These are phyloP conservation scores for Brachirus orientalis DNA, from an alignment of 2,113 vertebrate species.

Conservation along the genomic window DNA sequence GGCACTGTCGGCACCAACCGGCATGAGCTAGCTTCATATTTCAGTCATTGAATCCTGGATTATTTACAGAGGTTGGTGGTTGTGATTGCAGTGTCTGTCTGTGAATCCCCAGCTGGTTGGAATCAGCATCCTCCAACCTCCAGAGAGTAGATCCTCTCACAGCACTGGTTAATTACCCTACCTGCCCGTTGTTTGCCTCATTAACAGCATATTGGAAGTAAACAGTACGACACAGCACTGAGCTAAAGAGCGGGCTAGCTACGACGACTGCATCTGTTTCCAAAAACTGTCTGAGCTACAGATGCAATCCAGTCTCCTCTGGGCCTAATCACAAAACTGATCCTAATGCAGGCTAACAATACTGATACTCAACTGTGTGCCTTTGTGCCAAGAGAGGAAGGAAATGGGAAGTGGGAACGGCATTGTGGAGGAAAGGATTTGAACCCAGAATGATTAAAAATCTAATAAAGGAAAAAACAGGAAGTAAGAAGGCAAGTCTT, in stretches of 20 bases:
- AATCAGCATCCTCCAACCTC: slow-evolving; percentile 32
- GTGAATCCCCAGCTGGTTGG: slow-evolving; percentile 31
- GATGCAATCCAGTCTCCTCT: too few species aligned
- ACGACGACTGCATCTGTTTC: slow-evolving; percentile 19
- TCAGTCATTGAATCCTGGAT: slow-evolving; percentile 25
- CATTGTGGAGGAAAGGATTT: slow-evolving; percentile 12
- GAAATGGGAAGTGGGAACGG: slow-evolving; percentile 46
- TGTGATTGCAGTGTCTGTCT: slow-evolving; percentile 4
- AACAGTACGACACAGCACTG: slow-evolving; percentile 23
- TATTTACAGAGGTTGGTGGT: slow-evolving; percentile 10
- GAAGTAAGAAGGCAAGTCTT: slow-evolving; percentile 36
- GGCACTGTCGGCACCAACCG: neutral
- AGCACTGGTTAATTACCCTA: slow-evolving; percentile 42
- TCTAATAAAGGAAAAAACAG: slow-evolving; percentile 36
- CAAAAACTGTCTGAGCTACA: too few species aligned
- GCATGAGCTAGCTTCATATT: slow-evolving; percentile 31
- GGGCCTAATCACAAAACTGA: slow-evolving; percentile 46
- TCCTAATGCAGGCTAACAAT: slow-evolving; percentile 17
- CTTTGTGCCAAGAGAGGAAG: slow-evolving; percentile 26
- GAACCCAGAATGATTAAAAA: slow-evolving; percentile 22
- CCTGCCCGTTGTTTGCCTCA: slow-evolving; percentile 44
- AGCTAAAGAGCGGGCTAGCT: slow-evolving; percentile 13
- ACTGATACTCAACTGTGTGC: slow-evolving; percentile 19
- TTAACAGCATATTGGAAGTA: slow-evolving; percentile 59
- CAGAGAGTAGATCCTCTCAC: slow-evolving; percentile 40